Conservation (phyloP, 23 tunicate species). For the Halocynthia roretzi region DNA sequence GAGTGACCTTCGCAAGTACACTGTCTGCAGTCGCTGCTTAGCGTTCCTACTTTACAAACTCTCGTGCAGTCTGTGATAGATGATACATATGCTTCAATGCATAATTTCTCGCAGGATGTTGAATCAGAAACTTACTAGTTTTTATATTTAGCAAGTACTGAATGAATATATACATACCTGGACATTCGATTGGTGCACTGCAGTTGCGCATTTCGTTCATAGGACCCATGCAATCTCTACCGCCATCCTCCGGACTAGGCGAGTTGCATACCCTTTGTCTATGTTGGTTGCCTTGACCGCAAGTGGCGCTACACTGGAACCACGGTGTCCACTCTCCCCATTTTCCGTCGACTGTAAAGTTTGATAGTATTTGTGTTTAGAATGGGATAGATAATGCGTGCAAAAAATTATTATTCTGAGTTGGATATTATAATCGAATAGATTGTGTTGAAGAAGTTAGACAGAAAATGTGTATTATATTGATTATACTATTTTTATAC, state of each 20-base stretch:
- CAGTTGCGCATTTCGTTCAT: constrained; percentile 19
- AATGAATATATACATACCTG: constrained; percentile 9
- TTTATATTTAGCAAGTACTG: no score
- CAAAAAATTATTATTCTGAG: not conserved
- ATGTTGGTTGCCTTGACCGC: constrained; percentile 27
- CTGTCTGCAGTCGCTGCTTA: constrained; percentile 19
- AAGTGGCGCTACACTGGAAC: constrained; percentile 25
- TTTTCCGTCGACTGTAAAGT: constrained; percentile 17
- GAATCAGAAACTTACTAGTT: no score
- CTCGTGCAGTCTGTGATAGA: constrained; percentile 24
- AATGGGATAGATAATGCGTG: not conserved
- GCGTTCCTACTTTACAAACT: constrained; percentile 20
- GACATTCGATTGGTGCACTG: constrained; percentile 17
- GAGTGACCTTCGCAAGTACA: constrained; percentile 45
- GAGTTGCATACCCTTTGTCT: constrained; percentile 23
- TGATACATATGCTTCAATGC: not conserved
- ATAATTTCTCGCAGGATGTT: not conserved
- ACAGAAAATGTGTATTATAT: no score
- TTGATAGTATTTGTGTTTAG: not conserved
- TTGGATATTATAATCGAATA: not conserved
- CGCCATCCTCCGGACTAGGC: constrained; percentile 41
- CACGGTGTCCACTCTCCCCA: constrained; percentile 27
- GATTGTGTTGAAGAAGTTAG: no score
- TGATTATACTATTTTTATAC: no score
- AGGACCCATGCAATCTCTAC: constrained; percentile 11